Evolutionary conservation across 2,888 invertebrate species (phyloP).

Genomic region (Nymphalis c-album): DNA sequence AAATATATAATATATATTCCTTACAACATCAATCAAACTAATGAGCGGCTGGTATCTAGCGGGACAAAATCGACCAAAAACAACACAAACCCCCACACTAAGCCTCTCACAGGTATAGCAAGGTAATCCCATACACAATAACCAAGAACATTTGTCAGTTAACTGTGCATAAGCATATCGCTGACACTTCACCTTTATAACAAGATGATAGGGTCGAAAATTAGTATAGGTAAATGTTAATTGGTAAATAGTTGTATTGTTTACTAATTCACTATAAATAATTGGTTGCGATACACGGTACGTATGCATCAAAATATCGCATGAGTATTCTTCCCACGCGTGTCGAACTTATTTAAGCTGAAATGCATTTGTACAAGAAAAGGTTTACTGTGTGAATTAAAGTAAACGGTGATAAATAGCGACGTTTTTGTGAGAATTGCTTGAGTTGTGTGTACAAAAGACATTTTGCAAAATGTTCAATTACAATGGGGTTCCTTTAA

Average conservation of each 20-base stretch:
- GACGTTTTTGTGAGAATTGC: slow-evolving; percentile 1
- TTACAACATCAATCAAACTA: no score
- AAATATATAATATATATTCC: no score
- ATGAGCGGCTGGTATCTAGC: no score
- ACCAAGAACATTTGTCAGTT: neutral
- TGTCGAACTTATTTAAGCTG: slow-evolving; percentile 16
- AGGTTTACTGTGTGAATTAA: slow-evolving; percentile 23
- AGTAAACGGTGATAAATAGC: slow-evolving; percentile 24
- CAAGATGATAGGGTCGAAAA: neutral
- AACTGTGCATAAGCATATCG: neutral
- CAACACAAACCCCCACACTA: no score
- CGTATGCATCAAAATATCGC: slow-evolving; percentile 4
- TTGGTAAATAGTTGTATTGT: neutral
- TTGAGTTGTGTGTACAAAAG: neutral
- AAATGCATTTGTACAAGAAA: slow-evolving; percentile 10
- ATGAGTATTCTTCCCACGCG: slow-evolving; percentile 27
- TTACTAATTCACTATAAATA: neutral
- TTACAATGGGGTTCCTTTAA: no score
- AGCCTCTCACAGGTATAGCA: no score
- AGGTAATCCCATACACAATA: no score
- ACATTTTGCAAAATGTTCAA: no score
- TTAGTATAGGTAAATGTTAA: neutral
- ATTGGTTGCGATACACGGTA: neutral
- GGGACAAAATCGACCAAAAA: no score
- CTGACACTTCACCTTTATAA: neutral